phyloP scores from a whole-genome alignment of 2,888 invertebrate genomes.

The Nemurella pictetii region DNA sequence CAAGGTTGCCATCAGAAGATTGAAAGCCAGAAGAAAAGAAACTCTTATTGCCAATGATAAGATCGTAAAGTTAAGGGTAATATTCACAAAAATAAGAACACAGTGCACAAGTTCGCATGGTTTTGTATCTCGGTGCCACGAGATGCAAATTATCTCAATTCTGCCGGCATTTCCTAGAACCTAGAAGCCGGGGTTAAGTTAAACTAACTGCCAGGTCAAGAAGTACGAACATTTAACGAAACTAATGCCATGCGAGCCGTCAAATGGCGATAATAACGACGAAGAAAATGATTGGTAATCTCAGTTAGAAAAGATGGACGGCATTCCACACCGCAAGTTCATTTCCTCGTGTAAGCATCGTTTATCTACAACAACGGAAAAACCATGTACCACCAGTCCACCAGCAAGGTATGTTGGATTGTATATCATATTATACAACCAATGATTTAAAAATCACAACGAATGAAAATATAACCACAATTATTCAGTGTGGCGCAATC shows the following conservation, averaged over 20 bases:
- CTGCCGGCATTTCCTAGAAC: not conserved
- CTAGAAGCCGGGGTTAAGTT: not conserved
- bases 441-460: not conserved
- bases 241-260: not conserved
- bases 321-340: slow-evolving; percentile 18
- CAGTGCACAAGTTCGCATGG: too few species aligned
- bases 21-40: not conserved
- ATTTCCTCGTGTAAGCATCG: slow-evolving; percentile 16
- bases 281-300: not conserved
- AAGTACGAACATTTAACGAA: not conserved
- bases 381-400: not conserved
- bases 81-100: not conserved
- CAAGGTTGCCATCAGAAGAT: not conserved
- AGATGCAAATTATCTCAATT: not conserved
- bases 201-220: not conserved
- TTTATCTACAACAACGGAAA: not conserved
- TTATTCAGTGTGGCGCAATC: not conserved
- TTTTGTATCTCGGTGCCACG: not conserved
- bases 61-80: not conserved
- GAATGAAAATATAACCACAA: not conserved
- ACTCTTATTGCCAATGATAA: not conserved
- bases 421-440: not conserved
- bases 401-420: too few species aligned
- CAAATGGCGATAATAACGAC: not conserved
- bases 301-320: not conserved